These are phyloP conservation scores for Caenorhabditis sp. DNA, from an alignment of 2,888 invertebrate species.

Conservation along the genomic window DNA sequence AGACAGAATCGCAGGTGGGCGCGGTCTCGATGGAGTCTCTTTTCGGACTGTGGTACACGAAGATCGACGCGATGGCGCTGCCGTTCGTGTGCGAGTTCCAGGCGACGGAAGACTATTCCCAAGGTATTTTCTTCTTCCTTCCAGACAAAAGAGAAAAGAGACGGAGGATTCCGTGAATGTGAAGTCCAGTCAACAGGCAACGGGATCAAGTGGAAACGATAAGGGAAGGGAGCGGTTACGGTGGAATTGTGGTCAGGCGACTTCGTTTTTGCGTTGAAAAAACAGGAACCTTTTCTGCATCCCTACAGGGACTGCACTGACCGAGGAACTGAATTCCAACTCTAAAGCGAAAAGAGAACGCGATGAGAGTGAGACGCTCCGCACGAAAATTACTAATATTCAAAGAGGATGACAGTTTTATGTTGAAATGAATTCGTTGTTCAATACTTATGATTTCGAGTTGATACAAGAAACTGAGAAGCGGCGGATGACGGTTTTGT, in stretches of 20 bases:
- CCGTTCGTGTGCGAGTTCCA: conserved; percentile 48
- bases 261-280: too few relatives aligned
- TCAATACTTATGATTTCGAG: too few relatives aligned
- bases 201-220: neutral
- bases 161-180: conserved; percentile 30
- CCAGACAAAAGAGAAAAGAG: too few relatives aligned
- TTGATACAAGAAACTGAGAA: too few relatives aligned
- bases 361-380: conserved; percentile 28
- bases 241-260: neutral
- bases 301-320: neutral
- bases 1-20: conserved; percentile 48
- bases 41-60: conserved; percentile 49
- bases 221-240: neutral
- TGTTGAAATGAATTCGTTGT: too few relatives aligned
- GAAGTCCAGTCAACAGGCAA: neutral
- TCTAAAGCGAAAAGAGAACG: conserved; percentile 27
- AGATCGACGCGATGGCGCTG: conserved; percentile 30
- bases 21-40: conserved; percentile 49
- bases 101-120: conserved; percentile 24
- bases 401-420: conserved; percentile 33
- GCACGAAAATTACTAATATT: conserved; percentile 22
- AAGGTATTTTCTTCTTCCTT: too few relatives aligned
- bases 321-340: conserved; percentile 11
- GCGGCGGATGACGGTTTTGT: conserved; percentile 17
- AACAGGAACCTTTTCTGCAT: neutral